Evolutionary conservation across 2,113 vertebrate genomes (phyloP), one percentile per base, ranked within the genome.

Genomic region (Brevimyrus niger): DNA sequence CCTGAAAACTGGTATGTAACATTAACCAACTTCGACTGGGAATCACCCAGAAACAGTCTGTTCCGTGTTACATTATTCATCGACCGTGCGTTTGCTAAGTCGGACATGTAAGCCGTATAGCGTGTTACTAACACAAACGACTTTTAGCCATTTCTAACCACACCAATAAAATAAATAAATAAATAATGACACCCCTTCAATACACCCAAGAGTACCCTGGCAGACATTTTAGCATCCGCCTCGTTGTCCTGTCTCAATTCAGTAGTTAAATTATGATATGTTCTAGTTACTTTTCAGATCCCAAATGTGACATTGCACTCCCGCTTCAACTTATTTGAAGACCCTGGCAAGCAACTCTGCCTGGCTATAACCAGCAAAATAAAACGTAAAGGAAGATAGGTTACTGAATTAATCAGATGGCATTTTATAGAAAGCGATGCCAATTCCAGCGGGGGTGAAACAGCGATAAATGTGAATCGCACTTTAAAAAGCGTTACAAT

Each of bases 1-100:
- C 35, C 73, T 35, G 73, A 19, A 4, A 80, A 80, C 73, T 80
- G 73, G 13, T 2, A 80, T 42, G 73, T 47, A 73, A 47, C 27
- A 46, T 31, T 65, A 69, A 88, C 23, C 55, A 51, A 73, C 44
- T 21, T 42, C n/a, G 61, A 27, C 73, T 80, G 15, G 35, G 73
- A 80, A 80, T 80, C 35, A 42, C 31, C 73, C 35, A 38, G 61
- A 69, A 69, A 69, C 9, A 73, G 73, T 76, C 73, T 80, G 73
- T 80, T 80, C 73, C 73, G 73, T 80, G 73, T 80, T 80, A 80
- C 73, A 80, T 80, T 80, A 80, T 80, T 80, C 73, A 80, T 80
- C 15, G 11, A 42, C 15, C 35, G 4, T 19, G 35, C 73, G 35
- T 76, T 38, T 80, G 35, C 35, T 80, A 19, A 42, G 73, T 35